A percentile compares a stretch with the other conserved stretches of the same genome.
These are phyloP conservation scores for Porites lobata DNA, from an alignment of 92 coral and sea anemone genomes.

Conservation along the genomic window DNA sequence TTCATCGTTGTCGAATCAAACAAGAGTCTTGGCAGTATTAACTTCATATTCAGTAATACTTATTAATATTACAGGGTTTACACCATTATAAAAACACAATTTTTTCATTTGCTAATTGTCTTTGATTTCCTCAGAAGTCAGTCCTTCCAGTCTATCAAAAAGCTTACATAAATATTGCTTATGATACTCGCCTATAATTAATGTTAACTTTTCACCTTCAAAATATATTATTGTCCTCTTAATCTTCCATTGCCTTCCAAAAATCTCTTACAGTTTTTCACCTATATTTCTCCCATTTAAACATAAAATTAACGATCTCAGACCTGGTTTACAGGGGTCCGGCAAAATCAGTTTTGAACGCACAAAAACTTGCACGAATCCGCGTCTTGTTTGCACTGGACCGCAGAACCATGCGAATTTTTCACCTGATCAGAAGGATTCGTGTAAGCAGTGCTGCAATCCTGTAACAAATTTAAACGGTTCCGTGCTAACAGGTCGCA, in stretches of 20 bases:
- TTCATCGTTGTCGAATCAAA: too few species aligned
- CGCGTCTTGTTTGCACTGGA: too few species aligned
- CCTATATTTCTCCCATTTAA: neutral
- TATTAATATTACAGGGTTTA: neutral
- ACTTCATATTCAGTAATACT: neutral
- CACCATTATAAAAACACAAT: neutral
- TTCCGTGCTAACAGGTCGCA: too few species aligned
- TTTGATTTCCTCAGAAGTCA: constrained; percentile 24
- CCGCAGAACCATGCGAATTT: too few species aligned
- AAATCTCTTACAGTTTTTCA: neutral
- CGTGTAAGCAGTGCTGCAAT: too few species aligned
- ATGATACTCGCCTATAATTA: neutral
- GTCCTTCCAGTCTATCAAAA: constrained; percentile 11
- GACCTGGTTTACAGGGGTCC: too few species aligned
- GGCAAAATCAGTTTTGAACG: too few species aligned
- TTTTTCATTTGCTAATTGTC: neutral
- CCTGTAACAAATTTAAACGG: too few species aligned
- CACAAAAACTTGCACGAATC: too few species aligned
- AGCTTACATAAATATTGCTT: constrained; percentile 7
- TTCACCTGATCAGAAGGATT: too few species aligned
- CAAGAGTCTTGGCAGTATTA: too few species aligned
- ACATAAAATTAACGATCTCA: too few species aligned
- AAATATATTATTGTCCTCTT: constrained; percentile 1
- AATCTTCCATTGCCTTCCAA: neutral
- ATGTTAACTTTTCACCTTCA: neutral